phyloP scores from a whole-genome alignment of 1,140 invertebrate species.

The Eriosoma lanigerum region DNA sequence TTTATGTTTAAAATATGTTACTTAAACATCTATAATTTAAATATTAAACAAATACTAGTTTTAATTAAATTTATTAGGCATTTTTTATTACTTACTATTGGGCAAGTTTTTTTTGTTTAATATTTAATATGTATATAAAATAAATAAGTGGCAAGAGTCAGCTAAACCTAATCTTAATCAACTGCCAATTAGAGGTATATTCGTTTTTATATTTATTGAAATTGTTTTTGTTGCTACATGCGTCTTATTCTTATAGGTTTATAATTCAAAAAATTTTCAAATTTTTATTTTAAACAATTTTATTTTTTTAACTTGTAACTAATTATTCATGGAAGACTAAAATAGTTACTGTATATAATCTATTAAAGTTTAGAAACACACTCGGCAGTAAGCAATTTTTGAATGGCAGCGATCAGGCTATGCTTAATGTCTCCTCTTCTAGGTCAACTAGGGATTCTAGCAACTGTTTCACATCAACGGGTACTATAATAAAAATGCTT shows the following conservation, averaged over 20 bases:
- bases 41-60: conserved; percentile 34
- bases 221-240: conserved; percentile 3
- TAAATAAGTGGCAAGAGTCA: conserved; percentile 27
- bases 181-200: conserved; percentile 23
- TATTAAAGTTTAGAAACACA: no score
- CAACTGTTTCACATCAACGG: no score
- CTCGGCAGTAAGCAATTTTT: no score
- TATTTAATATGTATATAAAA: conserved; percentile 6
- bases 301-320: background rate
- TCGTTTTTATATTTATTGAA: background rate
- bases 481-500: no score
- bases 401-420: no score
- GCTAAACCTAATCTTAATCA: conserved; percentile 25
- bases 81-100: background rate
- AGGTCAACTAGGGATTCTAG: no score
- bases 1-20: conserved; percentile 5
- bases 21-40: conserved; percentile 44
- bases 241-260: background rate
- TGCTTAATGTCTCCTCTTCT: no score
- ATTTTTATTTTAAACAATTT: background rate
- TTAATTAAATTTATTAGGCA: conserved; percentile 4
- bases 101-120: conserved; percentile 39
- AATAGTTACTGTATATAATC: conserved; percentile 35
- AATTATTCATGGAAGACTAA: conserved; percentile 44
- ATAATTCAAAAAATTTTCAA: background rate